Base-by-base conservation (phyloP, 2,113 vertebrate genomes). In the Entomyzon cyanotis region DNA sequence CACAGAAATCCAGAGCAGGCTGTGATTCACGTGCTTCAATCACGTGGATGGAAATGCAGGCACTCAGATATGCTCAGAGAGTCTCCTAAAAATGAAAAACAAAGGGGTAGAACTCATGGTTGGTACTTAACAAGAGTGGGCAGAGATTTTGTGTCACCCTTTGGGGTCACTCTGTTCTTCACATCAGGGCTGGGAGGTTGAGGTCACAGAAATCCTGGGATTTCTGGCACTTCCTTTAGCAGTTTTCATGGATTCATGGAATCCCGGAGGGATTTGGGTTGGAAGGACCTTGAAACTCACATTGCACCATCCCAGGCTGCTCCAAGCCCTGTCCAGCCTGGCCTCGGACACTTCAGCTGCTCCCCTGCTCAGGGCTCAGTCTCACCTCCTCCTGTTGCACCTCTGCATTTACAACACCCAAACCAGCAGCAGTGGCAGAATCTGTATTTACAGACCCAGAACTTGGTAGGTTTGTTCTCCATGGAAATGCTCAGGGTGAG, bases 21-120 rank as follows among this genome's bases (percentile, higher is more conserved):
- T 7, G 0, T 3, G 39, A 27, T 13, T 18, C 47, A 5, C 12
- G 14, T 28, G 46, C 64, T 65, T 50, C 15, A 10, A 24, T 5
- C 37, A 14, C 0, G 0, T 3, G 33, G 6, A 2, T 3, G 1
- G 0, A 23, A 37, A 46, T 58, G 23, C 18, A 53, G n/a, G 28
- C 8, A 13, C 35, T 13, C 24, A 14, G 19, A n/a, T 21, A 10
- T 8, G 7, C 5, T 65, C 42, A 41, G 22, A 42, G 42, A 35
- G 19, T 5, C 28, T 39, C 27, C 30, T 12, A 11, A 50, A 30
- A 68, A 14, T 6, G 3, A 14, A 11, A 42, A 27, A 4, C 3
- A 22, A 60, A 31, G 15, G 0, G 22, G 8, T 12, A 63, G 7
- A 74, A 28, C 18, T 28, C 56, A 35, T 5, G 2, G 44, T 13